Evolutionary conservation across 2,113 vertebrate species (phyloP).

Genomic region (Hypanus sabinus): DNA sequence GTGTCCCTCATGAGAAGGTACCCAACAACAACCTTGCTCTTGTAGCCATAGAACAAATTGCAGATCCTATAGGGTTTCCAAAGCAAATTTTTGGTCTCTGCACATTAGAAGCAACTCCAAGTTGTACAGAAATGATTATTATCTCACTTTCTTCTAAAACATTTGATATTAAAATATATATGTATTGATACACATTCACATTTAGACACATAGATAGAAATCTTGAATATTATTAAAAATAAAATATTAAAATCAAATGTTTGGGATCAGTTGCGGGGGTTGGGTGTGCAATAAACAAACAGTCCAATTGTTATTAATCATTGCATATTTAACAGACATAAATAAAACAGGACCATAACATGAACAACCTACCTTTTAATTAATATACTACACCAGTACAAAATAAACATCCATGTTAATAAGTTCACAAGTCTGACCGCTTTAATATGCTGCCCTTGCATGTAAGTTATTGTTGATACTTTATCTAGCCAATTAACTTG

Average conservation of each 20-base stretch:
- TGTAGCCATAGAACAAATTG: too few species aligned
- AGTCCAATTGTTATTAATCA: neutral
- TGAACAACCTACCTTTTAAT: neutral
- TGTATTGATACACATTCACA: neutral
- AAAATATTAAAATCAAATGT: neutral
- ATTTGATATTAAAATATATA: neutral
- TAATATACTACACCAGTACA: neutral
- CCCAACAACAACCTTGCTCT: too few species aligned
- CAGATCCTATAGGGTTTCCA: too few species aligned
- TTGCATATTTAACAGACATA: neutral
- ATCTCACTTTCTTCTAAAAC: neutral
- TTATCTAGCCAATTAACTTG: neutral
- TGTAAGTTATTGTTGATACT: neutral
- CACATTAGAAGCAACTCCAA: neutral
- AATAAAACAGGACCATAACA: neutral
- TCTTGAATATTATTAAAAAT: neutral
- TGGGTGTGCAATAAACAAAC: too few species aligned
- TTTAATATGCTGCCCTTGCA: neutral
- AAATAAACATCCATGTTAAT: neutral
- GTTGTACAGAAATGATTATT: neutral
- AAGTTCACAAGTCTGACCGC: neutral
- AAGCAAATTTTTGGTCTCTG: too few species aligned
- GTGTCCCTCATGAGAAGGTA: too few species aligned
- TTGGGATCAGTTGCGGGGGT: neutral
- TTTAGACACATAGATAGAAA: neutral